phyloP scores from a whole-genome alignment of 1,140 invertebrate genomes.

The Magallana ariakensis region DNA sequence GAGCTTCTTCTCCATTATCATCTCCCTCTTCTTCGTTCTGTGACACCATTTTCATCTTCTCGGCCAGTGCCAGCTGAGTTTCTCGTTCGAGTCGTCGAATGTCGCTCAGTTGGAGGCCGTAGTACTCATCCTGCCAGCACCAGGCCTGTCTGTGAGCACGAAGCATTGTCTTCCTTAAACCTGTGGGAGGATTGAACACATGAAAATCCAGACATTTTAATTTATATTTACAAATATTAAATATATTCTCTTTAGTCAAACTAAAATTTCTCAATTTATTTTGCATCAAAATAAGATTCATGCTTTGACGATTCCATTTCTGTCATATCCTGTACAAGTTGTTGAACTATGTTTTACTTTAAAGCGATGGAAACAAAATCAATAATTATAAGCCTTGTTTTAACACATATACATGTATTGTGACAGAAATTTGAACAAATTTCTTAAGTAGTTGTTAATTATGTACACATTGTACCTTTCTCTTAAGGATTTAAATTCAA shows the following conservation, averaged over 20 bases:
- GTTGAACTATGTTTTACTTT: too few relatives aligned
- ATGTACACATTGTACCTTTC: too few relatives aligned
- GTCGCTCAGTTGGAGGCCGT: slow-evolving; percentile 97
- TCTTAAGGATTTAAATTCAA: too few relatives aligned
- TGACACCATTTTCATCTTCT: slow-evolving; percentile 88
- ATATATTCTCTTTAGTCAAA: neutral
- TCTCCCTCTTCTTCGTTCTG: slow-evolving; percentile 42
- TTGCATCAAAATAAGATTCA: too few relatives aligned
- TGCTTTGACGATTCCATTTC: too few relatives aligned
- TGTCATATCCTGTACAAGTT: too few relatives aligned
- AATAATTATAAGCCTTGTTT: too few relatives aligned
- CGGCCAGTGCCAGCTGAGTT: slow-evolving; percentile 91
- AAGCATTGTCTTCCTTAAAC: slow-evolving; percentile 97
- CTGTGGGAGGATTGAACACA: slow-evolving; percentile 52
- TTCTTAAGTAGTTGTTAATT: too few relatives aligned
- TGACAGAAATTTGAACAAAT: too few relatives aligned
- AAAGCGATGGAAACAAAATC: too few relatives aligned
- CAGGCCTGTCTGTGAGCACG: slow-evolving; percentile 98
- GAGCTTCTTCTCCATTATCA: slow-evolving; percentile 53
- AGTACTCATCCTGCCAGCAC: slow-evolving; percentile 99
- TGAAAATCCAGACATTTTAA: neutral
- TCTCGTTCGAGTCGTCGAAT: slow-evolving; percentile 96
- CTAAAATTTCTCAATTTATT: too few relatives aligned
- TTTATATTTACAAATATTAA: neutral
- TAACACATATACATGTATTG: too few relatives aligned